These are phyloP conservation scores for Odobenus rosmarus DNA, from an alignment of 2,113 vertebrate species.

Conservation along the genomic window DNA sequence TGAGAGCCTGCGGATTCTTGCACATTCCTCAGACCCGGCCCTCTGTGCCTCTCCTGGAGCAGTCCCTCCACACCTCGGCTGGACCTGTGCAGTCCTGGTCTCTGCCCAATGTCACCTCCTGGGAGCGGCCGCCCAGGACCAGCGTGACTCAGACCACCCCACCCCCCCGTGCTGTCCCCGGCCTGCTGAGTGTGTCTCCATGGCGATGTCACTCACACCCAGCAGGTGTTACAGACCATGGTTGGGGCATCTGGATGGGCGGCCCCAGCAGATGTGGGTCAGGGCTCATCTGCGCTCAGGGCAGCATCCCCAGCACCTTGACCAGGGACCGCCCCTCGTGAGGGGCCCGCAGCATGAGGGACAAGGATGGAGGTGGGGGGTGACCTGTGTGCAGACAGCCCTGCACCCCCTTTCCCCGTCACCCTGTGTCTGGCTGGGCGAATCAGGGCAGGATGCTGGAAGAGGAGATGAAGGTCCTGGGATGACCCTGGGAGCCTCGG, in stretches of 20 bases:
- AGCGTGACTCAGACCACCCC: accelerated
- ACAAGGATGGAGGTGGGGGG: background rate
- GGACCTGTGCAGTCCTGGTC: background rate
- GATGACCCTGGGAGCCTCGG: background rate
- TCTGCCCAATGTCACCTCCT: background rate
- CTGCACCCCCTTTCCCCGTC: too few relatives aligned
- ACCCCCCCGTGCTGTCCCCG: accelerated
- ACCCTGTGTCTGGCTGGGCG: background rate
- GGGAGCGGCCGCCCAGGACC: background rate
- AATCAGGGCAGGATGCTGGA: background rate
- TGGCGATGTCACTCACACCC: accelerated
- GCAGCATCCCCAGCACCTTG: background rate
- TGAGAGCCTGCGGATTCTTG: accelerated
- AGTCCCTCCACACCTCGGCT: too few relatives aligned
- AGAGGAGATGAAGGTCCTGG: background rate
- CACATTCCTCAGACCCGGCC: accelerated
- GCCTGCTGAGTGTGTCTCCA: accelerated
- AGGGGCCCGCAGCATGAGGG: background rate
- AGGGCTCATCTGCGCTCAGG: background rate
- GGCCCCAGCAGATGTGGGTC: accelerated
- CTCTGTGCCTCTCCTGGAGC: background rate
- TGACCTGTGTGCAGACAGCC: accelerated
- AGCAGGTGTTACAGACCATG: background rate
- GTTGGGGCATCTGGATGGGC: too few relatives aligned
- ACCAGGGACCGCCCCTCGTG: accelerated